Evolutionary conservation across 1,140 invertebrate species (phyloP), one percentile per base, ranked within the genome.

Genomic region (Bathynomus jamesi): DNA sequence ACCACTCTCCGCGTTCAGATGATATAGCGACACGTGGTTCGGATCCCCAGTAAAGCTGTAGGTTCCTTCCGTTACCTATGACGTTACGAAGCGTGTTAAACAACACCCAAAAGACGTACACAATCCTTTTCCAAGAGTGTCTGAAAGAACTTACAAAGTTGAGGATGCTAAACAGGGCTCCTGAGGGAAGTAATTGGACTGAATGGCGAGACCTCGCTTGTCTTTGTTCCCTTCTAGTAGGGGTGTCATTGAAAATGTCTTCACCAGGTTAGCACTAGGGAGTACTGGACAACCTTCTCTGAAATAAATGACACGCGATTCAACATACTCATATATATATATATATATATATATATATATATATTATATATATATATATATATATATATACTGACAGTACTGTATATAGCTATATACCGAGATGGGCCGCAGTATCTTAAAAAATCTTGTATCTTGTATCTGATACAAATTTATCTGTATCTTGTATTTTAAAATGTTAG

Each of bases 321-420:
- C 13, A 17, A 53, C 21, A 53, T 53, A 53, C 21, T 17, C 21
- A 53, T 53, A 53, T 53, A 53, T 53, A 53, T 53, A 53, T 53
- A 53, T 53, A 53, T 53, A 53, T 53, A 53, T 53, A 53, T 53
- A 53, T 53, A 53, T 53, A 53, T 53, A 53, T 53, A 53, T 53
- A 53, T 40, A 40, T 8, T 53, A 53, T 53, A 53, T 53, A 53
- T 53, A 53, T 53, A 53, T 53, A 53, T 53, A 53, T 53, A 53
- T 53, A 53, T 53, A 53, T 53, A 53, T 53, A 53, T 53, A 53
- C 21, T 17, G 13, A 53, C 21, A 53, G 13, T 17, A 17, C 2
- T 53, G 21, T 53, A 53, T 53, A 53, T 53, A 53, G 13, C 13
- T 53, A 53, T 53, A 53, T 53, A 53, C n/a, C n/a, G n/a, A n/a